These are phyloP conservation scores for Clupea harengus DNA, from an alignment of 2,113 vertebrate species.

Conservation along the genomic window DNA sequence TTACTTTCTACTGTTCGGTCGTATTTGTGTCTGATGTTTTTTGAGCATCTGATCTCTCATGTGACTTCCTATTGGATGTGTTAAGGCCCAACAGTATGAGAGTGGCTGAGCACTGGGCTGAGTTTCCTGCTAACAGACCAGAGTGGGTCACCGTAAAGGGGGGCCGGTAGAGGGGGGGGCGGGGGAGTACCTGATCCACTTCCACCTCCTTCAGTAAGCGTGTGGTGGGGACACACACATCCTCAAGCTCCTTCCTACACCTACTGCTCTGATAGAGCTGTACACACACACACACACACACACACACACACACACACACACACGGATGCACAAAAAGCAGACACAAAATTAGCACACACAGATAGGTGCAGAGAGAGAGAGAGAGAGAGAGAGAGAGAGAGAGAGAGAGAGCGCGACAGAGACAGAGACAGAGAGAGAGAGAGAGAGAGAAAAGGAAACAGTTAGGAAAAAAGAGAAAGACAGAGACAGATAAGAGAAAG, in stretches of 20 bases:
- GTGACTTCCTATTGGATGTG: background rate
- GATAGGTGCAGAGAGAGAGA: conserved; percentile 5
- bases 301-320: conserved; percentile 31
- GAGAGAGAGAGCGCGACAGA: background rate
- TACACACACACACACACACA: conserved; percentile 47
- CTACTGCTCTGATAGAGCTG: conserved; percentile 90
- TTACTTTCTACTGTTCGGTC: too few species aligned
- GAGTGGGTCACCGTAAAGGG: conserved; percentile 42
- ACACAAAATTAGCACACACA: conserved; percentile 39
- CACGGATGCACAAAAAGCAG: conserved; percentile 36
- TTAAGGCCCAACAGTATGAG: background rate
- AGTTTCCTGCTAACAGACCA: conserved; percentile 71
- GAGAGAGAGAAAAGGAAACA: background rate
- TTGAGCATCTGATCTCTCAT: background rate
- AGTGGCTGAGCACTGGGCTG: conserved; percentile 42
- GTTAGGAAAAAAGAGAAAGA: background rate
- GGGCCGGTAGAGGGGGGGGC: background rate
- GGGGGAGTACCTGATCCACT: conserved; percentile 83
- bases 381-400: conserved; percentile 16
- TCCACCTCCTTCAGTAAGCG: conserved; percentile 83
- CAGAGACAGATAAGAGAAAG: background rate
- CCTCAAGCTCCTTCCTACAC: conserved; percentile 64
- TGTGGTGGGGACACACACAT: conserved; percentile 71
- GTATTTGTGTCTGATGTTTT: background rate
- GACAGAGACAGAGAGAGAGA: background rate